Conservation (phyloP, 2,797 vertebrate species). For the Protosalanx chinensis region DNA sequence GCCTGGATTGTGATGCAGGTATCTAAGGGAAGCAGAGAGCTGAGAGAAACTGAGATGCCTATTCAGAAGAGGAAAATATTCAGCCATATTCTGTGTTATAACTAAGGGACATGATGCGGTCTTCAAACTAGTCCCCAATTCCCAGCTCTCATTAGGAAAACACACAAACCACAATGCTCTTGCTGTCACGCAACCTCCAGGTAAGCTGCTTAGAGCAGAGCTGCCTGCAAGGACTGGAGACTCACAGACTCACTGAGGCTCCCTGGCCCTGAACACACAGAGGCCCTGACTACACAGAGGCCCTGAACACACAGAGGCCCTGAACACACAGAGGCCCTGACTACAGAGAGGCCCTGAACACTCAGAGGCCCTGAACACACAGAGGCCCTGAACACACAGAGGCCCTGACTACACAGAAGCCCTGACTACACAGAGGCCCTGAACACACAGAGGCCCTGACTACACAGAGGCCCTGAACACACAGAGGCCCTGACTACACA, state of each 20-base stretch:
- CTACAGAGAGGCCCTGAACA: constrained; percentile 11
- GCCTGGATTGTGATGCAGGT: too few relatives aligned
- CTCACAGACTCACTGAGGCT: constrained; percentile 47
- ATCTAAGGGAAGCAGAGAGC: too few relatives aligned
- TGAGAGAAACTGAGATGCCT: neutral
- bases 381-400: constrained; percentile 15
- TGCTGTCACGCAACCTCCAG: constrained; percentile 57
- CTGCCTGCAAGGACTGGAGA: constrained; percentile 52
- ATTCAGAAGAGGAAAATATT: neutral
- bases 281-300: constrained; percentile 4
- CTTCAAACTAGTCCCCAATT: constrained; percentile 1
- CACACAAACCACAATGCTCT: constrained; percentile 41
- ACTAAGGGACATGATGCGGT: neutral
- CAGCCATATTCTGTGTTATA: neutral
- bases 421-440: constrained; percentile 15
- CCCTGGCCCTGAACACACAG: neutral
- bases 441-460: constrained; percentile 13
- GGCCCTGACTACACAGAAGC: constrained; percentile 14
- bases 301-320: constrained; percentile 11
- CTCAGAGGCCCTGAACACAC: constrained; percentile 22
- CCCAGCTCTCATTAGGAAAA: constrained; percentile 29
- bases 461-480: constrained; percentile 15
- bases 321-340: constrained; percentile 15
- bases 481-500: constrained; percentile 22
- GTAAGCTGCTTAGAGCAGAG: constrained; percentile 75